Percentiles rank a stretch among this genome's conserved stretches.
These are phyloP conservation scores for Urechis unicinctus DNA, from an alignment of 2,888 invertebrate species.

Conservation along the genomic window DNA sequence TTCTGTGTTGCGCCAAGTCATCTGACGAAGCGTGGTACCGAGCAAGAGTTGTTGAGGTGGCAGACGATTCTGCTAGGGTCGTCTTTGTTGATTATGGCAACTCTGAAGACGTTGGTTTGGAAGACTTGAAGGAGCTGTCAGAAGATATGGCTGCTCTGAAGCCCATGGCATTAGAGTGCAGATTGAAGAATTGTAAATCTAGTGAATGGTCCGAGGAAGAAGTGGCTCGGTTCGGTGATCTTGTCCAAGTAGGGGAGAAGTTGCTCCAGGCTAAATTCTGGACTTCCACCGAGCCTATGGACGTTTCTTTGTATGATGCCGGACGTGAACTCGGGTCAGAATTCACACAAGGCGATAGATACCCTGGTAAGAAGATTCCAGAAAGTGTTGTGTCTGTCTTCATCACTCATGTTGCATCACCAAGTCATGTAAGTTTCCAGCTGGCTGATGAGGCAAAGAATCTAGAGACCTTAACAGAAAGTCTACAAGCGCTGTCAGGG, in stretches of 20 bases:
- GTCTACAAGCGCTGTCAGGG: neutral
- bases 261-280: neutral
- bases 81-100: conserved; percentile 43
- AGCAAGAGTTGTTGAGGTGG: neutral
- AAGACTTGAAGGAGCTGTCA: conserved; percentile 8
- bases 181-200: neutral
- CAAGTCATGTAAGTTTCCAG: neutral
- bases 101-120: conserved; percentile 17
- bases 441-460: neutral
- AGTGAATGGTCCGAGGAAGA: neutral
- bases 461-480: neutral
- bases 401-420: neutral
- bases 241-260: neutral
- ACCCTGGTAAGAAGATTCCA: neutral
- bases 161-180: conserved; percentile 21
- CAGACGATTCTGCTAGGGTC: neutral
- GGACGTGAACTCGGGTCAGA: neutral
- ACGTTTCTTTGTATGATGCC: neutral
- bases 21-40: neutral
- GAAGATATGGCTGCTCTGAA: conserved; percentile 21
- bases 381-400: neutral
- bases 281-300: neutral
- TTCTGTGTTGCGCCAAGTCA: neutral
- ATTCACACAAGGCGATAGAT: neutral
- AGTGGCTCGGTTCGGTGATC: neutral